phyloP scores from a whole-genome alignment of 2,888 invertebrate species.

The Athetis lepigone region DNA sequence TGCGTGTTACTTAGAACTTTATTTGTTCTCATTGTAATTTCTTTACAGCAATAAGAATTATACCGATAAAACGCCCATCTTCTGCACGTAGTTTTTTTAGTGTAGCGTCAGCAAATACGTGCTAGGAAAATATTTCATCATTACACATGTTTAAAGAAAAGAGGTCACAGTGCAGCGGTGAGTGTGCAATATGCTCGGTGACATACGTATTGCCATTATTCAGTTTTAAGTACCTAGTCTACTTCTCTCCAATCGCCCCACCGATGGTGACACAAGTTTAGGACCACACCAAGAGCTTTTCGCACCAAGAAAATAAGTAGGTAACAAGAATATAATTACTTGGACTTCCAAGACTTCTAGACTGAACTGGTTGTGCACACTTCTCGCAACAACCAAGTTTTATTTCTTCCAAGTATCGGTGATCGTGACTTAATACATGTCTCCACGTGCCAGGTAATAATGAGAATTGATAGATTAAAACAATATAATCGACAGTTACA shows the following conservation, averaged over 20 bases:
- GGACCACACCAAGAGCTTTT: conserved; percentile 15
- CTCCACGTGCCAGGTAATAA: conserved; percentile 32
- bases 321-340: background rate
- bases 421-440: conserved; percentile 41
- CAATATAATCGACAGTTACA: conserved; percentile 64
- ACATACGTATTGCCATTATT: conserved; percentile 72
- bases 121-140: conserved; percentile 45
- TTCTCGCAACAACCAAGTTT: conserved; percentile 16
- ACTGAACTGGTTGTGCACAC: too few relatives aligned
- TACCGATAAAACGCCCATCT: too few relatives aligned
- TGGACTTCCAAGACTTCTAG: too few relatives aligned
- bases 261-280: conserved; percentile 30
- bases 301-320: background rate
- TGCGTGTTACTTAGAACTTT: too few relatives aligned
- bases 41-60: too few relatives aligned
- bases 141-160: conserved; percentile 58
- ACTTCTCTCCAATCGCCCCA: conserved; percentile 34
- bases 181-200: conserved; percentile 67
- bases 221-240: conserved; percentile 65
- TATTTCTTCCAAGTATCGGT: conserved; percentile 39
- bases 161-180: conserved; percentile 63
- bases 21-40: too few relatives aligned
- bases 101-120: conserved; percentile 41
- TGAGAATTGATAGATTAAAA: conserved; percentile 58
- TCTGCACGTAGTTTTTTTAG: conserved; percentile 9